Conservation (phyloP, 2,888 invertebrate genomes). For the Hemithea aestivaria region DNA sequence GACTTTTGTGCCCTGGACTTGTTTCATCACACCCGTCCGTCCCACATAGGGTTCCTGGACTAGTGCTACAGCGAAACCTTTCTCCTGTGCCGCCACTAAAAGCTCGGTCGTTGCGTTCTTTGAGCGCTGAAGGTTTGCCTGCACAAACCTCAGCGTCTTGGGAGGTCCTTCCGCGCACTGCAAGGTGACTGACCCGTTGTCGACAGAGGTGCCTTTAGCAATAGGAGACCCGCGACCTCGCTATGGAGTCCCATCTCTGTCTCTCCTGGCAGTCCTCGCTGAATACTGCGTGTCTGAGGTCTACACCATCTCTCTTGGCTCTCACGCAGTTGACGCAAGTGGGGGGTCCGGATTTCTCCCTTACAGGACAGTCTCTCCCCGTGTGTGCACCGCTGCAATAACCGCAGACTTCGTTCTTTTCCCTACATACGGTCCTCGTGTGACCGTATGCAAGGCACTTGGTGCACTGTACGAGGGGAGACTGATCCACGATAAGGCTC, state of each 20-base stretch:
- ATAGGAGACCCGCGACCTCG: neutral
- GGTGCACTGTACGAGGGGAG: slow-evolving; percentile 22
- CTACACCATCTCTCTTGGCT: neutral
- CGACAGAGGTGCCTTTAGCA: neutral
- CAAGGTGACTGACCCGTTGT: too few relatives aligned
- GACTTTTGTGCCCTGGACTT: too few relatives aligned
- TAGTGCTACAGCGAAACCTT: too few relatives aligned
- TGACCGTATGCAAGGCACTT: neutral
- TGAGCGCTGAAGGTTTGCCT: too few relatives aligned
- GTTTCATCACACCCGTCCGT: neutral
- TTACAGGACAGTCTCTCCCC: neutral
- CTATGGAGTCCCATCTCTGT: neutral
- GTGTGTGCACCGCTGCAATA: slow-evolving; percentile 25
- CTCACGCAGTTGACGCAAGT: too few relatives aligned
- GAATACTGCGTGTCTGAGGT: neutral
- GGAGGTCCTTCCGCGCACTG: neutral
- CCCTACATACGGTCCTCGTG: slow-evolving; percentile 10
- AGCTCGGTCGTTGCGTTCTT: neutral
- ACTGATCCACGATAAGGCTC: slow-evolving; percentile 11
- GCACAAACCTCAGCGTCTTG: too few relatives aligned
- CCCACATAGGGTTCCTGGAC: neutral
- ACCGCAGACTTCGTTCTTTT: slow-evolving; percentile 15
- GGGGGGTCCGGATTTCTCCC: neutral
- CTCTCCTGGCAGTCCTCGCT: neutral
- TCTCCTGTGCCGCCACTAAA: too few relatives aligned